Percentiles rank a stretch among this genome's conserved stretches.
Evolutionary conservation across 2,113 vertebrate genomes (phyloP).

Genomic region (Heptranchias perlo): DNA sequence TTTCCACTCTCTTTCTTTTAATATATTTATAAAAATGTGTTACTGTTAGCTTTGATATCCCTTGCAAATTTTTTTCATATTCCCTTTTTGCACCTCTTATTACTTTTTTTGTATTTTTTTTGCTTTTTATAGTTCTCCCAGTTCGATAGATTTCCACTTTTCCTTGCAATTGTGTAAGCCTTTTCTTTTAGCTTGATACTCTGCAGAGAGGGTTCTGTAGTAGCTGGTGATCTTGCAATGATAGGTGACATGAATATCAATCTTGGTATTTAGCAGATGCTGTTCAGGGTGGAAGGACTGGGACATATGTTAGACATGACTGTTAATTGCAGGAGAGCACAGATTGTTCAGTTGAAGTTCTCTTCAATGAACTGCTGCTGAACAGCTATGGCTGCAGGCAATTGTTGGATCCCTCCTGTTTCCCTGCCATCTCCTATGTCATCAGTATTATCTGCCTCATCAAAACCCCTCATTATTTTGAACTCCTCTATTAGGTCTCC

Average conservation of each 20-base stretch:
- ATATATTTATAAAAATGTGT: background rate
- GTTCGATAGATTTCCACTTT: background rate
- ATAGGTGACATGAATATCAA: slow-evolving; percentile 10
- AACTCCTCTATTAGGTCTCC: too few relatives aligned
- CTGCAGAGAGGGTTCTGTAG: background rate
- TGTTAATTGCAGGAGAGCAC: slow-evolving; percentile 13
- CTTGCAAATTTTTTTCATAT: background rate
- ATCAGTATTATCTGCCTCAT: background rate
- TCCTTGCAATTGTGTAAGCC: background rate
- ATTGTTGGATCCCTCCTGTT: background rate
- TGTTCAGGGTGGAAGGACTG: slow-evolving; percentile 15
- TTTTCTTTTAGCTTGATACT: background rate
- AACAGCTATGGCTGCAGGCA: background rate
- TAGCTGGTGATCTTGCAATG: background rate
- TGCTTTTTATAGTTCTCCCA: background rate
- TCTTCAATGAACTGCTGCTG: background rate
- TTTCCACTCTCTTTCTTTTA: background rate
- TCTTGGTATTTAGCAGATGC: slow-evolving; percentile 32
- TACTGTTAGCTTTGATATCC: background rate
- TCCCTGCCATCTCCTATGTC: background rate
- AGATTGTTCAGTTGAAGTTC: background rate
- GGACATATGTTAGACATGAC: slow-evolving; percentile 26
- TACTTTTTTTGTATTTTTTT: background rate
- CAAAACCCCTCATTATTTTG: too few relatives aligned
- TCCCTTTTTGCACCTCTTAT: background rate